Conservation (phyloP, 2,797 vertebrate genomes). For the Tadarida brasiliensis region DNA sequence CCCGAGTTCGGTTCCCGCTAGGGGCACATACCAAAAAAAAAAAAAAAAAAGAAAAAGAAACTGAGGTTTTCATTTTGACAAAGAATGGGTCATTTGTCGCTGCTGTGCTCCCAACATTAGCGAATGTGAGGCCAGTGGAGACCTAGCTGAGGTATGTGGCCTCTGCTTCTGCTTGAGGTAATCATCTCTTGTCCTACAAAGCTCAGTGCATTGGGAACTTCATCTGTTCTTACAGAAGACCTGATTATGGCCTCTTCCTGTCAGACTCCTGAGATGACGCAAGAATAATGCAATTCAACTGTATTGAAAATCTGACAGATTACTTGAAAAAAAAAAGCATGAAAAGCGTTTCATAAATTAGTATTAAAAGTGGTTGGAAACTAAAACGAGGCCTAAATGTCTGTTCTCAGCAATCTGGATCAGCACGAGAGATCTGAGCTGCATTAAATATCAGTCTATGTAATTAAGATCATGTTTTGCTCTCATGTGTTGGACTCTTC, state of each 20-base stretch:
- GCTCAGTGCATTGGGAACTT: neutral
- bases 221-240: neutral
- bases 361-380: neutral
- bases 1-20: too few relatives aligned
- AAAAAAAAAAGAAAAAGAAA: too few relatives aligned
- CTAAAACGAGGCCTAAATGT: neutral
- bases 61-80: neutral
- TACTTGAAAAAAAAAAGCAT: neutral
- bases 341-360: neutral
- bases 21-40: too few relatives aligned
- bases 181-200: fast-evolving
- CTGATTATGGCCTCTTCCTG: neutral
- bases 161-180: neutral
- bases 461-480: neutral
- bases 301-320: neutral
- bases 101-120: fast-evolving
- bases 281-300: neutral
- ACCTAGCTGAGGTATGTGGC: neutral
- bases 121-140: fast-evolving
- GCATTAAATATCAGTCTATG: neutral
- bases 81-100: neutral
- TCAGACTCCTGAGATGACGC: neutral
- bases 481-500: fast-evolving
- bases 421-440: neutral
- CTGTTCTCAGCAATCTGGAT: neutral